phyloP scores from a whole-genome alignment of 2,888 invertebrate species.

The Marronus borbonicus region DNA sequence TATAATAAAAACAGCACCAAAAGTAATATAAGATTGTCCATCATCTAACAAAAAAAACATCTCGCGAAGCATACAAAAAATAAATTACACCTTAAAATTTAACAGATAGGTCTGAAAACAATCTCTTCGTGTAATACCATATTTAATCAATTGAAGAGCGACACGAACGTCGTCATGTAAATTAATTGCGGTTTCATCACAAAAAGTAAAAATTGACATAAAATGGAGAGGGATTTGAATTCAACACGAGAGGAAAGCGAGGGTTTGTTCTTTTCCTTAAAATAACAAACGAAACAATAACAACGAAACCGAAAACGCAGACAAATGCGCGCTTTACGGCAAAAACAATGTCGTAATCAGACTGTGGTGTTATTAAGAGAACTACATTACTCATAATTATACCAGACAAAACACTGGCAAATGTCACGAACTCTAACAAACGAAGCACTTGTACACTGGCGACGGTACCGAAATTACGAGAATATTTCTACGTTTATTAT shows the following conservation, averaged over 20 bases:
- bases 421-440: conserved; percentile 58
- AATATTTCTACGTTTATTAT: conserved; percentile 48
- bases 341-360: conserved; percentile 63
- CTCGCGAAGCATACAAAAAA: too few species aligned
- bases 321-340: conserved; percentile 48
- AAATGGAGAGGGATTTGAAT: background rate
- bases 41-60: too few species aligned
- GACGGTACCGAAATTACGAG: conserved; percentile 49
- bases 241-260: background rate
- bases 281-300: conserved; percentile 45
- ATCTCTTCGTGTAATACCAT: background rate
- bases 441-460: conserved; percentile 56
- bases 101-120: background rate
- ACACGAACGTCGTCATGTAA: background rate
- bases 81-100: too few species aligned
- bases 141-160: background rate
- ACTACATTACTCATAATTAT: conserved; percentile 62
- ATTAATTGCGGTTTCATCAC: background rate
- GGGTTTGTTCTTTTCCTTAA: conserved; percentile 21
- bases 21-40: too few species aligned
- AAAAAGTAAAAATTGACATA: background rate
- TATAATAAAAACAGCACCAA: too few species aligned
- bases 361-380: conserved; percentile 61
- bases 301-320: conserved; percentile 54
- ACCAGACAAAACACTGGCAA: conserved; percentile 60